Conservation (phyloP, 1,140 invertebrate species). For the Metopolophium dirhodum region DNA sequence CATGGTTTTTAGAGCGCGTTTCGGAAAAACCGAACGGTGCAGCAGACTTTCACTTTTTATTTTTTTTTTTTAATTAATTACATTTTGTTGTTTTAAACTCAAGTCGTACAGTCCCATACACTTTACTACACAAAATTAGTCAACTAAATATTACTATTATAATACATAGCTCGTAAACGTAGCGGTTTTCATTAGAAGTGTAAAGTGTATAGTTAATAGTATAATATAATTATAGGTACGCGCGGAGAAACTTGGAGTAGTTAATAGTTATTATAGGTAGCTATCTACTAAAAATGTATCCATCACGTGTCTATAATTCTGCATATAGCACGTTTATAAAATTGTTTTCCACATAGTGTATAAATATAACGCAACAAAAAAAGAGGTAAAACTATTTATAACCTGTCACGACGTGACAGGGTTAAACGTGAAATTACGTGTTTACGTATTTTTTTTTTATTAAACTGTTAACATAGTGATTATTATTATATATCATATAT, state of each 20-base stretch:
- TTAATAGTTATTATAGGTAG: too few species aligned
- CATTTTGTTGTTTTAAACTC: neutral
- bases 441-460: neutral
- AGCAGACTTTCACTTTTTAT: neutral
- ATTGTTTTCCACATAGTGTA: neutral
- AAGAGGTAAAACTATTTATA: constrained; percentile 9
- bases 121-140: neutral
- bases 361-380: neutral
- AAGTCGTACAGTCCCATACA: neutral
- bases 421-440: neutral
- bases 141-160: neutral
- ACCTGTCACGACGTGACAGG: neutral
- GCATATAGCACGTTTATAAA: neutral
- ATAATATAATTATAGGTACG: too few species aligned
- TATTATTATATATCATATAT: neutral
- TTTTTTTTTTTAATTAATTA: neutral
- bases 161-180: neutral
- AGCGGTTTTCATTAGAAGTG: neutral
- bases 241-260: too few species aligned
- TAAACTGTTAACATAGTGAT: neutral
- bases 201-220: too few species aligned
- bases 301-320: neutral
- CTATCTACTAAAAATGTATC: neutral
- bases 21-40: neutral
- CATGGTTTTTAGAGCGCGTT: neutral